Conservation (phyloP, 2,113 vertebrate species). For the Lophura nycthemera region DNA sequence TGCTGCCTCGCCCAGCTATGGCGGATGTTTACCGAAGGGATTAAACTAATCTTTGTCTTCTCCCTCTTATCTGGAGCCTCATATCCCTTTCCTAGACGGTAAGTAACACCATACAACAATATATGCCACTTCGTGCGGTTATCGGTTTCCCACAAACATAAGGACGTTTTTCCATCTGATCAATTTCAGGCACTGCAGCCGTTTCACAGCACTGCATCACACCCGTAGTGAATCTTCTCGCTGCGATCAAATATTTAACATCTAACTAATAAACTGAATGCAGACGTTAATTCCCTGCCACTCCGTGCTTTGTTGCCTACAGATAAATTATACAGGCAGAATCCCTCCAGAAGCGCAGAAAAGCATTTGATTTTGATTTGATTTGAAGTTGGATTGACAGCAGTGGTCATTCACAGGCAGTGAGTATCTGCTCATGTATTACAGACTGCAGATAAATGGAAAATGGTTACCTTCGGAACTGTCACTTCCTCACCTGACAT, state of each 20-base stretch:
- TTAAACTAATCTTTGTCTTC: not conserved
- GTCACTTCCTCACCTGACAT: constrained; percentile 44
- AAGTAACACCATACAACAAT: not conserved
- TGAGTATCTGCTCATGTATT: constrained; percentile 3
- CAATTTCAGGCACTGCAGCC: not conserved
- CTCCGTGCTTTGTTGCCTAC: not conserved
- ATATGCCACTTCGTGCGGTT: not conserved
- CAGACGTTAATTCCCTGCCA: not conserved
- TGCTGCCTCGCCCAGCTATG: not conserved
- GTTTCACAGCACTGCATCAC: not conserved
- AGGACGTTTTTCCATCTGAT: not conserved
- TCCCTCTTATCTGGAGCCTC: not conserved
- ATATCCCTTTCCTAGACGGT: not conserved
- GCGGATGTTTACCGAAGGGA: not conserved
- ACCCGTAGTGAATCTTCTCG: not conserved
- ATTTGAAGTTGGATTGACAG: constrained; percentile 24
- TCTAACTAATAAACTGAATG: not conserved
- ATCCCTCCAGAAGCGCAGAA: not conserved
- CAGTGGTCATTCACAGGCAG: not conserved
- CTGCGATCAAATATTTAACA: not conserved
- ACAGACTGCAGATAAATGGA: constrained; percentile 15
- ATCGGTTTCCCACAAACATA: not conserved
- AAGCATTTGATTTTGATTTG: not conserved
- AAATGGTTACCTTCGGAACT: constrained; percentile 31
- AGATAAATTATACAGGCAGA: not conserved